Evolutionary conservation across 2,888 invertebrate genomes (phyloP).

Genomic region (Watsonalla cultraria): DNA sequence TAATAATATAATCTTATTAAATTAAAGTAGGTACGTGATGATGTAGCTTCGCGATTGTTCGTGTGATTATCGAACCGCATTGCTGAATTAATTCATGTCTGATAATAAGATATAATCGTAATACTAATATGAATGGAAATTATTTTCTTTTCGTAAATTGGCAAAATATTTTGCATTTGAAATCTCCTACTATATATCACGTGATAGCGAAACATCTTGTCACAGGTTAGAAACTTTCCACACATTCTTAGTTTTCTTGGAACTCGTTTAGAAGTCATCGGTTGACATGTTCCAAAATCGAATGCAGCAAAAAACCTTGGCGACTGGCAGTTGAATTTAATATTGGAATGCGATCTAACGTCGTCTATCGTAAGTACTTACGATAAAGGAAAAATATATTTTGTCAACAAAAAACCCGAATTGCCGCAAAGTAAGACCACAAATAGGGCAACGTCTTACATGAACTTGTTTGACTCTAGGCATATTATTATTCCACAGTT

Average conservation of each 20-base stretch:
- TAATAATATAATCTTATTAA: too few species aligned
- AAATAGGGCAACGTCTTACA: conserved; percentile 41
- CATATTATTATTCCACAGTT: conserved; percentile 14
- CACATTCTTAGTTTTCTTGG: neutral
- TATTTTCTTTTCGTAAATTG: too few species aligned
- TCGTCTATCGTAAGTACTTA: neutral
- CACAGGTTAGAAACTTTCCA: neutral
- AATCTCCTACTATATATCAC: neutral
- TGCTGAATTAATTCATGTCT: too few species aligned
- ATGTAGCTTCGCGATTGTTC: too few species aligned
- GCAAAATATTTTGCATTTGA: too few species aligned
- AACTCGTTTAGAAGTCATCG: neutral
- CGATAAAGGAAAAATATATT: neutral
- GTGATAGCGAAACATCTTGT: neutral
- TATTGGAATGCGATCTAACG: neutral
- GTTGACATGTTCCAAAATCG: conserved; percentile 1
- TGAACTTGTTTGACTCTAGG: conserved; percentile 44
- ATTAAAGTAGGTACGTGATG: too few species aligned
- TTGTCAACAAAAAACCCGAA: neutral
- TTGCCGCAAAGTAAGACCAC: conserved; percentile 3
- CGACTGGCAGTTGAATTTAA: neutral
- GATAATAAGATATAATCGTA: too few species aligned
- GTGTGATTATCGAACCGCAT: too few species aligned
- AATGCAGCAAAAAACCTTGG: neutral
- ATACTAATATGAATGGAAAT: too few species aligned